These are phyloP conservation scores for Noctua comes DNA, from an alignment of 2,888 invertebrate species.

Conservation along the genomic window DNA sequence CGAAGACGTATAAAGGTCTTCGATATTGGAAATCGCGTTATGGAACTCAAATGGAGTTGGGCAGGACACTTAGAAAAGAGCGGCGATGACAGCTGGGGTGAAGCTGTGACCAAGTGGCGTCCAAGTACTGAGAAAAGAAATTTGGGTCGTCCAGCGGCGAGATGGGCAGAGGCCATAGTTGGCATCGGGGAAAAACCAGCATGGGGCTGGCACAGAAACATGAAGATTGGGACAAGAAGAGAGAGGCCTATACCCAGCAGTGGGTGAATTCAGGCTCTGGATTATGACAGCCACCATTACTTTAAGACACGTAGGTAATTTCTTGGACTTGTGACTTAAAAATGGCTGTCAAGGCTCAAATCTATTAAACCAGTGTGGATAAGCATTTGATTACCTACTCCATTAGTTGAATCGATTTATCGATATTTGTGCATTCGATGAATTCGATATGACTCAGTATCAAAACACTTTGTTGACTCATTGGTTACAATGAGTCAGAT, in stretches of 20 bases:
- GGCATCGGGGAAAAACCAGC: not conserved
- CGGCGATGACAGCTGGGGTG: not conserved
- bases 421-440: not conserved
- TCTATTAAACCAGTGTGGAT: too few relatives aligned
- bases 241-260: not conserved
- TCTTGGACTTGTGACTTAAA: not conserved
- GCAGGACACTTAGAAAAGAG: not conserved
- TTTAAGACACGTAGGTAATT: not conserved
- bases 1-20: not conserved
- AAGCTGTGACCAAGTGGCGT: not conserved
- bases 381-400: not conserved
- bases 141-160: not conserved
- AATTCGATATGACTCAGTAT: conserved; percentile 28
- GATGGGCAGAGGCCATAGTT: not conserved
- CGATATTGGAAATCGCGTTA: not conserved
- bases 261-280: not conserved
- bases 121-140: not conserved
- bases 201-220: not conserved
- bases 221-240: not conserved
- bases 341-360: not conserved
- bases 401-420: conserved; percentile 2
- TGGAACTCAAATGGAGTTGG: not conserved
- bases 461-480: not conserved
- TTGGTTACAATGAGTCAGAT: conserved; percentile 36
- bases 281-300: not conserved